Evolutionary conservation across 2,888 invertebrate species (phyloP), one percentile per base, ranked within the genome.

Genomic region (Tetropium fuscum): DNA sequence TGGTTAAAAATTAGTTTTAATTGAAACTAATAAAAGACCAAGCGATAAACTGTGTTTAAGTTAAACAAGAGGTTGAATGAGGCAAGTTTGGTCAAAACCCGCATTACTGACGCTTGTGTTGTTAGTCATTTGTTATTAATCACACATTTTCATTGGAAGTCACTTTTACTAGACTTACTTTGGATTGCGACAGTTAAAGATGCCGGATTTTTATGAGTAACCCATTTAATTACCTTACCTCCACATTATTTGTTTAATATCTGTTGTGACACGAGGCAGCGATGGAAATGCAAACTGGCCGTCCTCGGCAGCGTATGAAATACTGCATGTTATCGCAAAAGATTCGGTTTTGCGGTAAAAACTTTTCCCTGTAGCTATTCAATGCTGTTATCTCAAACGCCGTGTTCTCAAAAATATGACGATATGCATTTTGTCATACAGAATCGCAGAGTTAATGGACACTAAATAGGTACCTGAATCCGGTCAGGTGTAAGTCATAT

Each of bases 1-100:
- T 80, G 79, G 79, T 78, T 76, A 73, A 78, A 79, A 80, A 80
- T 80, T 80, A 79, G 74, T 76, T 75, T 79, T 79, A 80, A 80
- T 80, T 79, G 76, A 73, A 70, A 66, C 71, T 75, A 80, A 80
- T 79, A 70, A 72, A 71, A 69, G 68, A 49, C 58, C 47, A 44
- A 58, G 60, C 56, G 62, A 56, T 47, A 44, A 43, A 59, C 64
- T 48, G 58, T 53, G 55, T 62, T 55, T 61, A 63, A 59, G 22
- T 53, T 49, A 54, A 62, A 66, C 66, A 62, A 57, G 54, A 53
- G 56, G 48, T 55, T 53, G 63, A 66, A 63, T 56, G 63, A 61
- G 47, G 38, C 34, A 32, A 51, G 61, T 60, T 44, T 64, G 64
- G 66, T 66, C 64, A 66, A 69, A 67, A 67, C 68, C 68, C 69